Base-by-base conservation (phyloP, 2,888 invertebrate genomes). In the Callimorpha dominula region DNA sequence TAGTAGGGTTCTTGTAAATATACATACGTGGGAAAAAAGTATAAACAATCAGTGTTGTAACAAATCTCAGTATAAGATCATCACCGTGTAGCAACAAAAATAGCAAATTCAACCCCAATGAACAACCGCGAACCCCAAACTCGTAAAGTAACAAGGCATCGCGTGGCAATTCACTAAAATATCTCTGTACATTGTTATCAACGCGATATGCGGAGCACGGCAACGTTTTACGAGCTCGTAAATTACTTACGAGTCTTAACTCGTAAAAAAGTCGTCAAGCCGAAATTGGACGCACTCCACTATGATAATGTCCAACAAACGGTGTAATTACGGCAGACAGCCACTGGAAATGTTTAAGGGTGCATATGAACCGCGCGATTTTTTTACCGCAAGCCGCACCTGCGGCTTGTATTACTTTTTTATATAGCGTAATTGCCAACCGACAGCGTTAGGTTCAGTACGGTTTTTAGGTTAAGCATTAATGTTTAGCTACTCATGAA, bases 241-340 rank as follows among this genome's bases (percentile, higher is more conserved):
- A 94, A 94, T 95, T 93, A 94, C 91, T 87, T 86, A 88, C 88
- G 90, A 91, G 91, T 93, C 90, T 90, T 90, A 90, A 92, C 92
- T 94, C 94, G 92, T 95, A 95, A 95, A 95, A 94, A 93, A 93
- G 92, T 93, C 94, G 90, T 94, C 94, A 94, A 93, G 88, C 83
- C 86, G 88, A 92, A 94, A 94, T 94, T 94, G 94, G 93, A 91
- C 92, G 89, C 91, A 91, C 93, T 94, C 89, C 87, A 88, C 92
- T 92, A 92, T 91, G 93, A 94, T 94, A 92, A 94, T 93, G 89
- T 83, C 72, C 89, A 90, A 90, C 93, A 91, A 93, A 92, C 92
- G 91, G 77, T 83, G 90, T 93, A 92, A 93, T 93, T 93, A 84
- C 76, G 75, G 14, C 60, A 64, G 70, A 70, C 77, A 72, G 82